Base-by-base conservation (phyloP, 2,113 vertebrate genomes). In the Thermophis baileyi region DNA sequence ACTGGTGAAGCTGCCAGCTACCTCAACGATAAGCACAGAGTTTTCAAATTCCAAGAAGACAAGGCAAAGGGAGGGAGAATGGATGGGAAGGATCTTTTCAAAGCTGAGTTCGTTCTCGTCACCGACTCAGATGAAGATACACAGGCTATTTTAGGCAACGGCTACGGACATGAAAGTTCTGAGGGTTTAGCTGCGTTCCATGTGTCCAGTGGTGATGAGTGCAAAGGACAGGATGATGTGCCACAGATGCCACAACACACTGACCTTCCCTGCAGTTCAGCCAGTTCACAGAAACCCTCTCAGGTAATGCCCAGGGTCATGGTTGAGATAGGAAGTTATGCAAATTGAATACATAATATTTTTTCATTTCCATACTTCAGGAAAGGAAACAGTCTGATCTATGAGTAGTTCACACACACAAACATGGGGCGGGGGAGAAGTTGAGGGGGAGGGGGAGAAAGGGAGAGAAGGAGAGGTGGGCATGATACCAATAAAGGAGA, bases 21-120 rank as follows among this genome's bases (percentile, higher is more conserved):
- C 86, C 86, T 90, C 94, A 93, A 94, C 44, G 89, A 40, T 49
- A 87, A n/a, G 22, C 86, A 0, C 91, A 95, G 74, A 0, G n/a
- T 89, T 95, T 96, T 94, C 91, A 94, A 93, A 95, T 90, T 88
- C 92, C 89, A 4, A 0, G 24, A 22, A 54, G 22, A 24, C 87
- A 90, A 95, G 90, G 22, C 18, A 0, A 96, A 89, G 16, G 22
- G 94, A 94, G 95, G 95, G 94, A 96, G 95, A 94, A 98, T 98
- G 98, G 97, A 98, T 47, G 97, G 98, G 87, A 95, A 97, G 91
- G 97, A 98, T 86, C 97, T 98, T 94, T 99, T 98, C 93, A 98
- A 98, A 97, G 98, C 98, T 3, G 98, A 99, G 90, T 98, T 98
- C 95, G 98, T 99, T 94, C 97, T 98, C 93, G 97, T 99, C 94